Base-by-base conservation (phyloP, 2,113 vertebrate genomes). In the Elephantulus edwardii region DNA sequence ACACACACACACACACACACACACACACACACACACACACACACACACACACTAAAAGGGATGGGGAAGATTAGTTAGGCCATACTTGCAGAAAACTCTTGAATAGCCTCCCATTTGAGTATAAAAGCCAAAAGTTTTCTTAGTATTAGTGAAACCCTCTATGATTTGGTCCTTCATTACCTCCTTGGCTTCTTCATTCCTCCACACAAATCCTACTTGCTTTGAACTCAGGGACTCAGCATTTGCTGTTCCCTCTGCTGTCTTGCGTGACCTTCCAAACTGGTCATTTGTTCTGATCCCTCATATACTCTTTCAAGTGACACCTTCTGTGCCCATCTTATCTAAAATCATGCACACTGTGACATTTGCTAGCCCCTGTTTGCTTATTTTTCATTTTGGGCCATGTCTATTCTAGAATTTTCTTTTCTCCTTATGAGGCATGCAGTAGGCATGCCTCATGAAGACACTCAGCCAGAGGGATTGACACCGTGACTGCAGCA, bases 241-340 rank as follows among this genome's bases (percentile, higher is more conserved):
- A 88, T 62, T 68, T 93, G 9, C 50, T 88, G 16, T 84, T 87
- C 44, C 8, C 33, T 83, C 12, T 56, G 42, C 12, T 56, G 42
- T 87, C 54, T 81, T 44, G 13, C 82, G 20, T 75, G 28, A 86
- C 58, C 20, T 88, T 93, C 46, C 52, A 8, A 48, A 33, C 38
- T 13, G 48, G 1, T 6, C 0, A 44, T 50, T 92, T 88, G 46
- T 26, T 56, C 60, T 33, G 28, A 20, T 82, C 35, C 46, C 5
- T 93, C 42, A 79, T 26, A 62, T 42, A 48, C 33, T 92, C 12
- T 88, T 84, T 78, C 74, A 68, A 81, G 20, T 42, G 46, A 80
- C 46, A 30, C 28, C 7, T 66, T 72, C 6, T 33, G 7, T 86
- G 52, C 9, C n/a, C 30, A 13, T 75, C 44, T 87, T 80, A 64